Percentiles rank a stretch among this genome's conserved stretches.
These are phyloP conservation scores for Pluvianellus socialis DNA, from an alignment of 2,113 vertebrate species.

Conservation along the genomic window DNA sequence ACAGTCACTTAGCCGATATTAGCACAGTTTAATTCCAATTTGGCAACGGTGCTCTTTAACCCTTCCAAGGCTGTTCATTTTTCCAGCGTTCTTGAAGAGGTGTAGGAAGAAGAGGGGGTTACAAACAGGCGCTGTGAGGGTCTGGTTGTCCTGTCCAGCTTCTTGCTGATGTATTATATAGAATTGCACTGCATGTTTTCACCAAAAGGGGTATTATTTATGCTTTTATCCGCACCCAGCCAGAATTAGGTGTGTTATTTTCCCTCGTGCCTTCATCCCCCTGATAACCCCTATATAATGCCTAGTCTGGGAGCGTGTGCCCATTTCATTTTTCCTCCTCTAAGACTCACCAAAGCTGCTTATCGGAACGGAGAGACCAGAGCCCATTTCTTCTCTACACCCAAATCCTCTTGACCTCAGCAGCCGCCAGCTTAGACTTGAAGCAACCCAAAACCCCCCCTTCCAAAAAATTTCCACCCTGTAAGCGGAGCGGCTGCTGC, in stretches of 20 bases:
- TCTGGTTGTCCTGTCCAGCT: not conserved
- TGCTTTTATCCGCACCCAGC: not conserved
- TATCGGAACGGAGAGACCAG: not conserved
- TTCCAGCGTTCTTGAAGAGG: not conserved
- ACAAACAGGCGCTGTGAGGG: fast-evolving
- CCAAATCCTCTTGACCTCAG: slow-evolving; percentile 33
- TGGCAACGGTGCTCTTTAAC: not conserved
- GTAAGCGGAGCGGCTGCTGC: not conserved
- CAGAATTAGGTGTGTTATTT: not conserved
- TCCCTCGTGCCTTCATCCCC: not conserved
- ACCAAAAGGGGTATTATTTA: not conserved
- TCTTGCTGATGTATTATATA: not conserved
- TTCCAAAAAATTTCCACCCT: not conserved
- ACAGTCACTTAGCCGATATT: slow-evolving; percentile 3
- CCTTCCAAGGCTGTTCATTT: not conserved
- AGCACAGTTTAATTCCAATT: not conserved
- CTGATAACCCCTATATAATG: not conserved
- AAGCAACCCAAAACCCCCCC: not conserved
- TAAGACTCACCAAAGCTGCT: not conserved
- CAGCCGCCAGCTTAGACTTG: not conserved
- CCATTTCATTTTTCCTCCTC: not conserved
- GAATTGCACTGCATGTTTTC: not conserved
- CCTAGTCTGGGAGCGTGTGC: not conserved
- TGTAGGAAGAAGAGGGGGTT: not conserved
- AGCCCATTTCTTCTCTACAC: slow-evolving; percentile 5